Evolutionary conservation across 1,140 invertebrate genomes (phyloP).

Genomic region (Penaeus japonicus): DNA sequence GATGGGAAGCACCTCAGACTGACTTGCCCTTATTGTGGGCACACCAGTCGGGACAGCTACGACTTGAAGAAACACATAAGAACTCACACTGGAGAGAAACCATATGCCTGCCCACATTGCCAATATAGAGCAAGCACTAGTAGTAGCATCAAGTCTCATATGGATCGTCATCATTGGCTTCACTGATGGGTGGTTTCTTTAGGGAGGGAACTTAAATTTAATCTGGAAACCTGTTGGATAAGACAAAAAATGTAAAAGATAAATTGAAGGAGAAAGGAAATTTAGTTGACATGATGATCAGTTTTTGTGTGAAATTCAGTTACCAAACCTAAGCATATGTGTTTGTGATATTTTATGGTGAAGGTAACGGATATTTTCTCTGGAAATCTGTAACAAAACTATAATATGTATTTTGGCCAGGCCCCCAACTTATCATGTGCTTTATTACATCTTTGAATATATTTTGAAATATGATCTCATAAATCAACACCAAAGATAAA

Average conservation of each 20-base stretch:
- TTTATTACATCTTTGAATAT: too few relatives aligned
- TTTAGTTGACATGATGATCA: not conserved
- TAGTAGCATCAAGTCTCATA: slow-evolving; percentile 46
- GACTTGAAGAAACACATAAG: slow-evolving; percentile 50
- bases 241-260: too few relatives aligned
- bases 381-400: too few relatives aligned
- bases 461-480: too few relatives aligned
- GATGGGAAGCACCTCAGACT: slow-evolving; percentile 42
- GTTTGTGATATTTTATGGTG: too few relatives aligned
- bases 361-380: too few relatives aligned
- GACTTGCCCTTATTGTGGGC: slow-evolving; percentile 42
- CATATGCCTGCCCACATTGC: slow-evolving; percentile 37
- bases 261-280: not conserved
- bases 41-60: slow-evolving; percentile 47
- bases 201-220: too few relatives aligned
- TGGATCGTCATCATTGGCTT: slow-evolving; percentile 39
- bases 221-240: too few relatives aligned
- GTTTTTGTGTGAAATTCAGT: not conserved
- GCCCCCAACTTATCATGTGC: too few relatives aligned
- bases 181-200: not conserved
- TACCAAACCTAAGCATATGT: too few relatives aligned
- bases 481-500: too few relatives aligned
- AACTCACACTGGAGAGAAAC: slow-evolving; percentile 42
- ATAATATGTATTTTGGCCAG: too few relatives aligned
- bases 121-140: slow-evolving; percentile 40